These are phyloP conservation scores for Rhodeus uyekii DNA, from an alignment of 2,797 vertebrate genomes.

Conservation along the genomic window DNA sequence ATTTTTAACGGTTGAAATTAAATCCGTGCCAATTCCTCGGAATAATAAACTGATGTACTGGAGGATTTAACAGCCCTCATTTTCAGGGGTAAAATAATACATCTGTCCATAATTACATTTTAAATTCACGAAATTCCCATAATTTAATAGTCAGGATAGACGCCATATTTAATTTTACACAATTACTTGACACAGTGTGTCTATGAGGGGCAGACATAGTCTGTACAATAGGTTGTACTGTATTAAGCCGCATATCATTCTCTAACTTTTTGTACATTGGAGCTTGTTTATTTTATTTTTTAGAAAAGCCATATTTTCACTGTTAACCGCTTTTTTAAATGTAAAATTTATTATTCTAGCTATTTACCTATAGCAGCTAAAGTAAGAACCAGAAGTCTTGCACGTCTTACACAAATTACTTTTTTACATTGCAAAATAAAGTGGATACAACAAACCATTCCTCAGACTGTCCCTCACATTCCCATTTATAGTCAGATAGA, in stretches of 20 bases:
- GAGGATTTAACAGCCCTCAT: background rate
- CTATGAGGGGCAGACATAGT: background rate
- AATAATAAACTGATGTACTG: background rate
- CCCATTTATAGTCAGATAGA: background rate
- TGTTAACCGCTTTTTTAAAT: background rate
- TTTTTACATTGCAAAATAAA: background rate
- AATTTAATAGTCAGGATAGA: background rate
- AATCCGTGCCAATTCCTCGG: background rate
- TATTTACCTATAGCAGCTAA: background rate
- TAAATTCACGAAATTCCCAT: background rate
- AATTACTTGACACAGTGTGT: background rate
- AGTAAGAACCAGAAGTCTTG: background rate
- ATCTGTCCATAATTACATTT: background rate
- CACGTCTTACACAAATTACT: background rate
- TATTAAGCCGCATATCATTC: background rate
- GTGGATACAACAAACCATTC: background rate
- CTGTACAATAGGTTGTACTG: background rate
- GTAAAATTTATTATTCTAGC: background rate
- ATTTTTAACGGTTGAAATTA: constrained; percentile 12
- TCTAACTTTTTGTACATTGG: background rate
- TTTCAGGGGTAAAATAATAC: background rate
- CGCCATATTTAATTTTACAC: constrained; percentile 3
- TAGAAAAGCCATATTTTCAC: background rate
- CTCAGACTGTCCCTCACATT: background rate
- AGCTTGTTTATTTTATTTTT: background rate